Base-by-base conservation (phyloP, 2,113 vertebrate species). In the Salminus brasiliensis region DNA sequence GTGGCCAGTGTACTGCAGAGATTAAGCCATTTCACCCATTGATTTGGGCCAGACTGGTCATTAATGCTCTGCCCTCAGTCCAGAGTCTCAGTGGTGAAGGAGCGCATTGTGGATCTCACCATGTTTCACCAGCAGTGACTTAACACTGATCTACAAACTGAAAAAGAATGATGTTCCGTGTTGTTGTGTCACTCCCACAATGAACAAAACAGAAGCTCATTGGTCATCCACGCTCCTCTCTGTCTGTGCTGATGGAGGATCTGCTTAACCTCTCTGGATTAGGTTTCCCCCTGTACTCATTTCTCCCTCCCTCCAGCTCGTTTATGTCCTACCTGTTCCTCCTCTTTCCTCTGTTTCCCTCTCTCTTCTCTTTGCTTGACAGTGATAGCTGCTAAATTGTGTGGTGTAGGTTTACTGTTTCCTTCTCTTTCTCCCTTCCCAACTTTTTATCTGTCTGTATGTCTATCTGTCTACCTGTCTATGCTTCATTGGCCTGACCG, bases 261-360 rank as follows among this genome's bases (percentile, higher is more conserved):
- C 62, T 80, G 63, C 11, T 49, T 49, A 49, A 72, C 84, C 63
- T 27, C 45, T 52, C 43, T 66, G 83, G 81, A 84, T 89, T 84
- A 27, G 29, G 73, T 89, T 86, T 81, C 80, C 72, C 60, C 81
- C 13, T 9, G 41, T 62, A 66, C 63, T 55, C 78, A 55, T 67
- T 4, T 63, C 45, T 90, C 76, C 12, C 21, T 41, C 66, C 3
- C 16, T 47, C 57, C n/a, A n/a, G n/a, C n/a, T n/a, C n/a, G n/a
- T n/a, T n/a, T n/a, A n/a, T 52, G 34, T 47, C 78, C 43, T 7
- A 76, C 65, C 29, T 80, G 62, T 70, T 68, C 63, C 85, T 85
- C 66, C 41, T 60, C 60, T 41, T 89, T 77, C 15, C 25, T 34
- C 45, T 16, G 21, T 52, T 16, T 29, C 23, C 41, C 21, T 15